Conservation (phyloP, 2,797 vertebrate species). For the Leucoraja ocellata region DNA sequence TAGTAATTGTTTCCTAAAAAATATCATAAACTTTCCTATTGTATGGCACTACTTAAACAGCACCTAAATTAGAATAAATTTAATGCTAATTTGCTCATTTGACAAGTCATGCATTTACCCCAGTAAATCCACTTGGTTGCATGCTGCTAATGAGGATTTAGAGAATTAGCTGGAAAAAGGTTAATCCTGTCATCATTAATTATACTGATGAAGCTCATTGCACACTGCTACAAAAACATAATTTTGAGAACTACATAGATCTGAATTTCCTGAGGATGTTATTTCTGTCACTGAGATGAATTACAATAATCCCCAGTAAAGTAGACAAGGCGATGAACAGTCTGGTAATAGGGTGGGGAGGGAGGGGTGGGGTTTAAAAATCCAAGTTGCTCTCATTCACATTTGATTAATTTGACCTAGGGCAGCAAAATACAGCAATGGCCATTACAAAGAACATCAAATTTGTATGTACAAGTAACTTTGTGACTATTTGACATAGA, state of each 20-base stretch:
- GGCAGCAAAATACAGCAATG: not conserved
- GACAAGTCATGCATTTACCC: constrained; percentile 34
- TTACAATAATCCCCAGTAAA: not conserved
- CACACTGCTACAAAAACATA: constrained; percentile 10
- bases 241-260: not conserved
- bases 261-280: not conserved
- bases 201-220: constrained; percentile 19
- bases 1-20: not conserved
- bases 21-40: not conserved
- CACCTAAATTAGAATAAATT: constrained; percentile 30
- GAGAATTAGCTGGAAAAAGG: constrained; percentile 32
- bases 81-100: constrained; percentile 21
- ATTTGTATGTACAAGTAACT: not conserved
- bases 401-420: not conserved
- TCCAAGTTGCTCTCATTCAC: not conserved
- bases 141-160: constrained; percentile 35
- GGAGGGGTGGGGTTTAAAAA: not conserved
- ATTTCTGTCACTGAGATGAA: not conserved
- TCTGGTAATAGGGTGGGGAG: not conserved
- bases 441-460: not conserved
- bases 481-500: not conserved
- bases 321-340: not conserved
- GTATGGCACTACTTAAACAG: not conserved
- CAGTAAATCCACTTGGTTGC: constrained; percentile 32
- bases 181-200: constrained; percentile 37